Percentiles rank a stretch among this genome's conserved stretches.
phyloP scores from a whole-genome alignment of 2,888 invertebrate species.

The Pammene fasciana region DNA sequence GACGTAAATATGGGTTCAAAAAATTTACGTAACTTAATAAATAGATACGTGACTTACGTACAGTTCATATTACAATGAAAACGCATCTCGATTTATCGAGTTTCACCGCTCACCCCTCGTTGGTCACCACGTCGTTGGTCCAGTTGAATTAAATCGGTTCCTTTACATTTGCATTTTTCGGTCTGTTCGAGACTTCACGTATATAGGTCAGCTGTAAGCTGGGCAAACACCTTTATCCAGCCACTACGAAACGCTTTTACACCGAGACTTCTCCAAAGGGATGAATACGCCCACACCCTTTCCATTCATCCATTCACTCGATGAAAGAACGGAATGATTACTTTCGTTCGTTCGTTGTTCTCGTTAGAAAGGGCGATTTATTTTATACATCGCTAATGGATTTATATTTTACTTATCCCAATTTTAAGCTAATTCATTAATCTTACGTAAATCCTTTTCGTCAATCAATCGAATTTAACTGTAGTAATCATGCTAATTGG shows the following conservation, averaged over 20 bases:
- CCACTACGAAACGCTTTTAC: slow-evolving; percentile 41
- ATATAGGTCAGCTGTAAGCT: slow-evolving; percentile 40
- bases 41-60: not conserved
- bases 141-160: not conserved
- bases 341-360: slow-evolving; percentile 41
- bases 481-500: too few species aligned
- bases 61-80: too few species aligned
- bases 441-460: not conserved
- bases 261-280: slow-evolving; percentile 39
- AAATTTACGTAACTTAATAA: too few species aligned
- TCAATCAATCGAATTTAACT: not conserved
- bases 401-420: slow-evolving; percentile 31
- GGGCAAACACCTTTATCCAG: slow-evolving; percentile 40
- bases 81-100: too few species aligned
- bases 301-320: slow-evolving; percentile 42
- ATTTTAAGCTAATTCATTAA: slow-evolving; percentile 28
- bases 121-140: not conserved
- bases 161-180: slow-evolving; percentile 2
- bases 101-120: too few species aligned
- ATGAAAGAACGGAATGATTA: slow-evolving; percentile 42
- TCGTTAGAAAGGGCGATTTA: slow-evolving; percentile 29
- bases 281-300: slow-evolving; percentile 42
- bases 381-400: slow-evolving; percentile 39
- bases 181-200: slow-evolving; percentile 9
- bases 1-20: too few species aligned